Base-by-base conservation (phyloP, 2,113 vertebrate genomes). In the Crotalus horridus region DNA sequence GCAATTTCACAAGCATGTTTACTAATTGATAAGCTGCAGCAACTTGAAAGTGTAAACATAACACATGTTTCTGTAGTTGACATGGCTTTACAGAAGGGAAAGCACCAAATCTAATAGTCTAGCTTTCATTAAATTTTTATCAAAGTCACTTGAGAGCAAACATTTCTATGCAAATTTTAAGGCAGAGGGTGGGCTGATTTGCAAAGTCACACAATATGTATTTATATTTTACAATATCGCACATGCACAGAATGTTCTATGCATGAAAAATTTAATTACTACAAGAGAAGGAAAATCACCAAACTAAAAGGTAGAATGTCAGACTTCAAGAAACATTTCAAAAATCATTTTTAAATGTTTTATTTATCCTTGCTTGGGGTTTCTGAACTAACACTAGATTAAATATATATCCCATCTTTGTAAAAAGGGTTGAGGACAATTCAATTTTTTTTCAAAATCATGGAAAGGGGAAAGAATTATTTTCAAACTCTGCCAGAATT, bases 1-100 rank as follows among this genome's bases (percentile, higher is more conserved):
- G 92, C 96, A 96, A 95, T 97, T 97, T 96, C 94, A 88, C 96
- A 96, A 96, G 95, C 90, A 51, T 94, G 93, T 96, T 97, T 96
- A 94, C 95, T 98, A 97, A 98, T 95, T 97, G 95, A 96, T 95
- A 95, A 1, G 87, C 94, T 92, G 69, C 91, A 48, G 89, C 89
- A 96, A 95, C 94, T 94, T 95, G 93, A 96, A 87, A 96, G 81
- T 93, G 81, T 96, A 97, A 97, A 97, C 96, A 96, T 90, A 90
- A 17, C 69, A 33, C 90, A 91, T 95, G 93, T 92, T 95, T 92
- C 46, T 24, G 87, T 96, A 94, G 86, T 89, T 56, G 93, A 54
- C 93, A 90, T 10, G 61, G 93, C 29, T 95, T 94, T 94, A 61
- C 88, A 86, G 59, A 56, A 87, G 94, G 95, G 87, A 92, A 90